Conservation (phyloP, 2,113 vertebrate species). For the Podarcis cretensis region DNA sequence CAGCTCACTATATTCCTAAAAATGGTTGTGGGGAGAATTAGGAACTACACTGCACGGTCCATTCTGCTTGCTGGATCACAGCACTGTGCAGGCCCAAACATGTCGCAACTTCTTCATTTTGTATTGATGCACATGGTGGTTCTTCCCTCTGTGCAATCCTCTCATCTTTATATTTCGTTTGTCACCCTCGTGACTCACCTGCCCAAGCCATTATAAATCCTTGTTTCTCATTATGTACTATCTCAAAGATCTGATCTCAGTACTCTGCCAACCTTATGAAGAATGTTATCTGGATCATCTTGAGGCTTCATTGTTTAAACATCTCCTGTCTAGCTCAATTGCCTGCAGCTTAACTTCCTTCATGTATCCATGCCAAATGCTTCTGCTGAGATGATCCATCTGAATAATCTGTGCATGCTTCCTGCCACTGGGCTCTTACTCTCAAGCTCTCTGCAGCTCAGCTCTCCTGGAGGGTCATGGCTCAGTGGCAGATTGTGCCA, state of each 20-base stretch:
- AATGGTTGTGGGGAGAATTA: too few species aligned
- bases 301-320: not conserved
- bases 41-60: too few species aligned
- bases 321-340: not conserved
- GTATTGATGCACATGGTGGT: not conserved
- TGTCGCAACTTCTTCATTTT: not conserved
- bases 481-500: too few species aligned
- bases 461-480: too few species aligned
- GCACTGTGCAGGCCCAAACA: not conserved
- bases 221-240: not conserved
- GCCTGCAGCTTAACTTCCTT: constrained; percentile 5
- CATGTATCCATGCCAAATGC: not conserved
- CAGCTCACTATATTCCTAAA: too few species aligned
- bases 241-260: not conserved
- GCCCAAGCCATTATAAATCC: not conserved
- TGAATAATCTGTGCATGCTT: not conserved
- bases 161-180: not conserved
- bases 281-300: constrained; percentile 14
- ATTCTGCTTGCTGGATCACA: not conserved
- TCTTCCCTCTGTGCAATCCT: not conserved
- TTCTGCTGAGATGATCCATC: not conserved
- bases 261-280: not conserved
- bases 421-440: not conserved
- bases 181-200: not conserved
- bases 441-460: not conserved